A percentile compares a stretch with the other conserved stretches of the same genome.
phyloP scores from a whole-genome alignment of 1,140 invertebrate genomes.

The Drosophila tani region DNA sequence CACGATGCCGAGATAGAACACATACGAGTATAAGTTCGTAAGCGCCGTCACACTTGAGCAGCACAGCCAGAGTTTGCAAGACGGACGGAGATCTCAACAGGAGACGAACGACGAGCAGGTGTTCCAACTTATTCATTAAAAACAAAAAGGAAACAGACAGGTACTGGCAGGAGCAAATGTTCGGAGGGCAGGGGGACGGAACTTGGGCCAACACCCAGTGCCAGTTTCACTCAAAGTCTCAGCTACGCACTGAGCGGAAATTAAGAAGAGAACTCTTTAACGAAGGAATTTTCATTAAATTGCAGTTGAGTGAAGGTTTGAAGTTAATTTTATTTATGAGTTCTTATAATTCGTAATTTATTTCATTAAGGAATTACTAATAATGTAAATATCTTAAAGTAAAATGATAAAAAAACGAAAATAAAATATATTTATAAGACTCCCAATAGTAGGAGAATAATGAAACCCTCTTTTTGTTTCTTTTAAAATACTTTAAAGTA shows the following conservation, averaged over 20 bases:
- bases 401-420: too few species aligned
- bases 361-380: neutral
- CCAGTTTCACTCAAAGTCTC: conserved; percentile 8
- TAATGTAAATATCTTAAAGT: neutral
- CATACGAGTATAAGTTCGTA: conserved; percentile 34
- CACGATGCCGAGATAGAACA: conserved; percentile 66
- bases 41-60: conserved; percentile 64
- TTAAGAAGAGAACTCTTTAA: neutral
- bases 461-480: too few species aligned
- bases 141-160: conserved; percentile 71
- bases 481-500: neutral
- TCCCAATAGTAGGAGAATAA: too few species aligned
- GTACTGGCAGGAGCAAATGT: conserved; percentile 27
- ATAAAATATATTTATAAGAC: neutral
- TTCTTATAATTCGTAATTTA: neutral
- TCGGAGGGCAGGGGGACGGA: conserved; percentile 6
- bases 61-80: conserved; percentile 36
- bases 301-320: neutral
- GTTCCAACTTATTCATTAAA: conserved; percentile 81
- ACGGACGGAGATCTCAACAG: conserved; percentile 50
- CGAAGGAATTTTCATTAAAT: neutral
- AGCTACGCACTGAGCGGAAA: conserved; percentile 2
- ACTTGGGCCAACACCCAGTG: conserved; percentile 47
- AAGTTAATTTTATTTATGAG: neutral
- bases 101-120: conserved; percentile 69